Evolutionary conservation across 2,888 invertebrate genomes (phyloP).

Genomic region (Hyalella azteca): DNA sequence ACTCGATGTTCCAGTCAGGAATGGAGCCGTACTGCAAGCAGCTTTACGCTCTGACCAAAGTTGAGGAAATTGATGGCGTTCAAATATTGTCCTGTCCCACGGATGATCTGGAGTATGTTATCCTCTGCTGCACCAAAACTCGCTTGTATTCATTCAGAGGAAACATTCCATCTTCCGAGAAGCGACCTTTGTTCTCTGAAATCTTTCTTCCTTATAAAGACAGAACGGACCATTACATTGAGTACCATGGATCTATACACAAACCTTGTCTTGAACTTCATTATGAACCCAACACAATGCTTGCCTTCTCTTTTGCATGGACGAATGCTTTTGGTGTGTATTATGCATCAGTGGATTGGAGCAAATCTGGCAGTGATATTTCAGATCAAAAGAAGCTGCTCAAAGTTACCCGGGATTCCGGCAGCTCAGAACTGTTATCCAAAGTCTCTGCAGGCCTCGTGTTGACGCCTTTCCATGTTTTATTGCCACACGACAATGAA

Average conservation of each 20-base stretch:
- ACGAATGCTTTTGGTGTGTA: conserved; percentile 82
- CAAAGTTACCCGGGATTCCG: conserved; percentile 28
- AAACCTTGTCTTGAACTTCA: conserved; percentile 46
- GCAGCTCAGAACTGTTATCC: conserved; percentile 25
- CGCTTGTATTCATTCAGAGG: conserved; percentile 89
- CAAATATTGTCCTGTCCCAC: conserved; percentile 78
- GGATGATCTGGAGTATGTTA: conserved; percentile 74
- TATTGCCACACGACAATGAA: conserved; percentile 23
- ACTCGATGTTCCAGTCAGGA: conserved; percentile 72
- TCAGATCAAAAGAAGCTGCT: background rate
- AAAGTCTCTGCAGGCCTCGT: background rate
- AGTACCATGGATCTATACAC: conserved; percentile 69
- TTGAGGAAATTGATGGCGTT: conserved; percentile 81
- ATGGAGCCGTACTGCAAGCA: conserved; percentile 62
- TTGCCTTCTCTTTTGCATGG: conserved; percentile 85
- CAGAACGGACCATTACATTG: conserved; percentile 64
- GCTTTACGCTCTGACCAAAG: conserved; percentile 87
- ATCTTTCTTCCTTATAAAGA: conserved; percentile 69
- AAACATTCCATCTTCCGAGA: conserved; percentile 72
- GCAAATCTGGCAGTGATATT: conserved; percentile 44
- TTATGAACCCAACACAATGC: conserved; percentile 59
- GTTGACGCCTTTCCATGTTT: conserved; percentile 30
- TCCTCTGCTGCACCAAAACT: conserved; percentile 83
- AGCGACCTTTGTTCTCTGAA: conserved; percentile 79
- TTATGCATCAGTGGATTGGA: conserved; percentile 69